A percentile compares a stretch with the other conserved stretches of the same genome.
Conservation (phyloP, 2,797 vertebrate species). For the Lemur catta region DNA sequence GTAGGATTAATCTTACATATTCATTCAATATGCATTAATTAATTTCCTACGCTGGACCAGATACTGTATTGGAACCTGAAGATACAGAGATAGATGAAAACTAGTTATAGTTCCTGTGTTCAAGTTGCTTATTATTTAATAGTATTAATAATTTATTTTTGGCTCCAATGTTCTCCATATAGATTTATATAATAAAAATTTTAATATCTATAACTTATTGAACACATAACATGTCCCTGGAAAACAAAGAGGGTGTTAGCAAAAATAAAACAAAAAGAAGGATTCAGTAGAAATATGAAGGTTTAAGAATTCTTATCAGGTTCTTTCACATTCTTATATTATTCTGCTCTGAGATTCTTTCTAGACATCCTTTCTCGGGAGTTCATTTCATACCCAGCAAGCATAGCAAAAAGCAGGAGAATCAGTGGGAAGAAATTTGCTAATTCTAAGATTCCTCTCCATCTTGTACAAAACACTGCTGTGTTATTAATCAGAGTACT, state of each 20-base stretch:
- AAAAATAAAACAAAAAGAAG: not conserved
- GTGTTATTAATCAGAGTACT: not conserved
- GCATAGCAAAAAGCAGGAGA: not conserved
- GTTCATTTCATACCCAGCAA: conserved; percentile 13
- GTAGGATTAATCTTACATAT: not conserved
- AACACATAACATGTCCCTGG: not conserved
- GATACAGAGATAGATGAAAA: not conserved
- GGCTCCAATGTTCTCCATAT: not conserved
- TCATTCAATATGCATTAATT: not conserved
- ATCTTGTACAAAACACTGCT: not conserved
- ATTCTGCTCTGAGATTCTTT: not conserved
- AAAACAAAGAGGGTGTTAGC: not conserved
- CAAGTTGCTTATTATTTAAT: not conserved
- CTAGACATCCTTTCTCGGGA: not conserved
- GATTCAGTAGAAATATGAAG: not conserved
- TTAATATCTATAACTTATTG: not conserved
- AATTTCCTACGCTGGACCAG: not conserved
- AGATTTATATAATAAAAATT: not conserved
- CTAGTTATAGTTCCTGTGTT: not conserved
- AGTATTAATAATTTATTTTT: not conserved
- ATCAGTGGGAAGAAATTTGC: not conserved
- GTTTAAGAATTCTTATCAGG: not conserved
- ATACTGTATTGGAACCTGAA: not conserved
- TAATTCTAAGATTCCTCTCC: not conserved
- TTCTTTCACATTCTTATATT: not conserved